phyloP scores from a whole-genome alignment of 30 jellyfish, hydroid and myxozoan genomes.

The Nemopilema nomurai region DNA sequence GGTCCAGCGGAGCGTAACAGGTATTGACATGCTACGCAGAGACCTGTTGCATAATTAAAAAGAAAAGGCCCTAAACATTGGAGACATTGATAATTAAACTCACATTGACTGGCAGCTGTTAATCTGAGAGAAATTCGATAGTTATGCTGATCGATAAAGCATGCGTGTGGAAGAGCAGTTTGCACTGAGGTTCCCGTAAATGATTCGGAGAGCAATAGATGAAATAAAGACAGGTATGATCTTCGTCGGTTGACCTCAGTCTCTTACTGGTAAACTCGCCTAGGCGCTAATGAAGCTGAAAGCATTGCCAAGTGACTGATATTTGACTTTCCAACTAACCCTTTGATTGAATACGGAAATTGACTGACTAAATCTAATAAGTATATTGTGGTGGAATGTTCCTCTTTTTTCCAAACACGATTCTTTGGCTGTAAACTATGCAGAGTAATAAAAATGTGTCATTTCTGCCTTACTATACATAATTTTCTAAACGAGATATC shows the following conservation, averaged over 20 bases:
- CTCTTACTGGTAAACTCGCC: background rate
- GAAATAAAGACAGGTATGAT: background rate
- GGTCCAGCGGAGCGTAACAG: slow-evolving; percentile 71
- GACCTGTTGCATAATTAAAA: slow-evolving; percentile 19
- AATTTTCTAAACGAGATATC: no score
- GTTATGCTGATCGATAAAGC: background rate
- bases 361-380: background rate
- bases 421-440: no score
- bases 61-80: background rate
- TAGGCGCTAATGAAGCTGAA: background rate
- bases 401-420: background rate
- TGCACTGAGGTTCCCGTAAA: background rate
- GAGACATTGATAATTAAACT: background rate
- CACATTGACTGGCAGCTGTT: background rate
- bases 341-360: background rate
- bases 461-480: no score
- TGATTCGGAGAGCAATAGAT: background rate
- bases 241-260: background rate
- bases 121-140: background rate
- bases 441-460: no score
- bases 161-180: background rate
- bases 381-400: background rate
- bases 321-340: background rate
- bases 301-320: background rate
- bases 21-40: slow-evolving; percentile 45